A percentile compares a stretch with the other conserved stretches of the same genome.
These are phyloP conservation scores for Actinernus sp. DNA, from an alignment of 92 coral and sea anemone genomes.

Conservation along the genomic window DNA sequence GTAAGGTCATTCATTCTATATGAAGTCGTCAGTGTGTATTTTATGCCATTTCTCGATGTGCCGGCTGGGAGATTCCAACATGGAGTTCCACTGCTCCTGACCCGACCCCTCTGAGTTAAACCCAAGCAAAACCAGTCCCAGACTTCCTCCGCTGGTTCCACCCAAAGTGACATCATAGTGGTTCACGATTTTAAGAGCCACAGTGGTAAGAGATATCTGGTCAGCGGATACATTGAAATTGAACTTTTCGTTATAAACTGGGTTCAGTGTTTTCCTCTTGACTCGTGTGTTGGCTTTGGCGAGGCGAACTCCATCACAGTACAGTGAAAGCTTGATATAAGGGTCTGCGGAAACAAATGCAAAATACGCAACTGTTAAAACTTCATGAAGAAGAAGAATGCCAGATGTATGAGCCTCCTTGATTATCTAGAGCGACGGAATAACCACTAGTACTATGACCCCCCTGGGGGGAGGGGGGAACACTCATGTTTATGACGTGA, in stretches of 20 bases:
- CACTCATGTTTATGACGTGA: no score
- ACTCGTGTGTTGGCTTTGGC: conserved; percentile 96
- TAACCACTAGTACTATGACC: no score
- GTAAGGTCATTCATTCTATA: no score
- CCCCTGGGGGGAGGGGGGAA: no score
- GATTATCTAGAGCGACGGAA: no score
- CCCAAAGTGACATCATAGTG: conserved; percentile 71
- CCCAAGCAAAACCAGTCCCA: conserved; percentile 90
- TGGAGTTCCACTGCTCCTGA: conserved; percentile 96
- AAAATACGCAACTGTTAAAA: background rate
- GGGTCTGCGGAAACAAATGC: conserved; percentile 64
- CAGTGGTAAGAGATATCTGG: conserved; percentile 94
- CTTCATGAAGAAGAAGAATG: no score
- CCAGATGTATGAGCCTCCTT: no score
- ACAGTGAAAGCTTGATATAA: conserved; percentile 89
- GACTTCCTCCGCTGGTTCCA: conserved; percentile 46
- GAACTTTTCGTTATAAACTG: conserved; percentile 96
- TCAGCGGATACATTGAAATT: conserved; percentile 95
- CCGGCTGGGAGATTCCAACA: conserved; percentile 94
- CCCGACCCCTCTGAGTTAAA: conserved; percentile 91
- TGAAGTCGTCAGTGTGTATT: conserved; percentile 53
- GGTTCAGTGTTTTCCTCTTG: conserved; percentile 85
- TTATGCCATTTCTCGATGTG: conserved; percentile 98
- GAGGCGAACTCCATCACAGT: conserved; percentile 90
- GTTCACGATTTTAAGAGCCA: conserved; percentile 86